phyloP scores from a whole-genome alignment of 2,888 invertebrate genomes.

The Lasioglossum lativentre region DNA sequence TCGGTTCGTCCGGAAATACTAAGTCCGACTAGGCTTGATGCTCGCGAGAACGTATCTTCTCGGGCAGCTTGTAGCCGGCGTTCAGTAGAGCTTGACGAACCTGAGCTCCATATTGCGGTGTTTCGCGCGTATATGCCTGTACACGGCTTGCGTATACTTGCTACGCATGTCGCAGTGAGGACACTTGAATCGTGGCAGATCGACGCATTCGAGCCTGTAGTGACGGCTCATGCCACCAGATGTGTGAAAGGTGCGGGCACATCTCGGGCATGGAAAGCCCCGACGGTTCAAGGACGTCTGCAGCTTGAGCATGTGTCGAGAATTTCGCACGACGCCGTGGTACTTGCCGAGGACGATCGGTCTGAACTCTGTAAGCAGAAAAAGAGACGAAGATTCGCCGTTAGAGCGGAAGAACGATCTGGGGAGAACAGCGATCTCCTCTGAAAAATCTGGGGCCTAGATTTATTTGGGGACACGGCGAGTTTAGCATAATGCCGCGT shows the following conservation, averaged over 20 bases:
- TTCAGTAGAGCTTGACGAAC: slow-evolving; percentile 75
- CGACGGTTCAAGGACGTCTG: slow-evolving; percentile 61
- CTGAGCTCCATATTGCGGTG: slow-evolving; percentile 74
- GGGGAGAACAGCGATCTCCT: slow-evolving; percentile 25
- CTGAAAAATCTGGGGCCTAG: slow-evolving; percentile 19
- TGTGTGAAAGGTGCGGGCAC: slow-evolving; percentile 74
- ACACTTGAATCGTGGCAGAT: slow-evolving; percentile 78
- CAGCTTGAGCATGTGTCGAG: slow-evolving; percentile 56
- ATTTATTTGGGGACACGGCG: slow-evolving; percentile 1
- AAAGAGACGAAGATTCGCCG: slow-evolving; percentile 53
- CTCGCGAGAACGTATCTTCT: neutral
- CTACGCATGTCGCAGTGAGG: slow-evolving; percentile 77
- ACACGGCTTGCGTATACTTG: slow-evolving; percentile 77
- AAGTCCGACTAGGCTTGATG: neutral
- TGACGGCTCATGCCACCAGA: slow-evolving; percentile 76
- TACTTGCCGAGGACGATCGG: slow-evolving; percentile 68
- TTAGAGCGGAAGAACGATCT: slow-evolving; percentile 49
- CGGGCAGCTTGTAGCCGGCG: no score
- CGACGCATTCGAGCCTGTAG: slow-evolving; percentile 77
- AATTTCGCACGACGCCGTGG: slow-evolving; percentile 56
- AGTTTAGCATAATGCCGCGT: neutral
- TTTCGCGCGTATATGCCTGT: slow-evolving; percentile 74
- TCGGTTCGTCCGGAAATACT: neutral
- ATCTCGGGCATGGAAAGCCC: slow-evolving; percentile 75
- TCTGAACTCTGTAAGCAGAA: slow-evolving; percentile 76